These are phyloP conservation scores for Macaria liturata DNA, from an alignment of 2,888 invertebrate species.

Conservation along the genomic window DNA sequence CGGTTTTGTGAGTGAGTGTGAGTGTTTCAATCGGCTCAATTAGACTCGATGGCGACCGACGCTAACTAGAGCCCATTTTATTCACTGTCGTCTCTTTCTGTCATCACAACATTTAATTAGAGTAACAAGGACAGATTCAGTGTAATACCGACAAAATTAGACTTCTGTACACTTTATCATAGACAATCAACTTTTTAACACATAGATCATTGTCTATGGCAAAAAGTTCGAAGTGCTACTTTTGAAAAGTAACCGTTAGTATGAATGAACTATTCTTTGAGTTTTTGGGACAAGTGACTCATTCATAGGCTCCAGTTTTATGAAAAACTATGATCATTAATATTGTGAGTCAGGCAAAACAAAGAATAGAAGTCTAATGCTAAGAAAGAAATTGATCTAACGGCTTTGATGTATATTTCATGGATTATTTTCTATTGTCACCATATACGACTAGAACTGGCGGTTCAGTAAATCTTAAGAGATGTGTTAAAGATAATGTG, in stretches of 20 bases:
- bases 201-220: slow-evolving; percentile 12
- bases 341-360: not conserved
- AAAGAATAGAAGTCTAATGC: too few species aligned
- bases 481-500: too few species aligned
- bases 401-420: too few species aligned
- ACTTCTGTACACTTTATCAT: too few species aligned
- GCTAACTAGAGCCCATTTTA: slow-evolving; percentile 1
- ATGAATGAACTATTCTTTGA: slow-evolving; percentile 1
- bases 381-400: too few species aligned
- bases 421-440: too few species aligned
- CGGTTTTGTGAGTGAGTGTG: slow-evolving; percentile 17
- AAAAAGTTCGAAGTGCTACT: slow-evolving; percentile 9
- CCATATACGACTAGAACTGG: too few species aligned
- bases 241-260: slow-evolving; percentile 19
- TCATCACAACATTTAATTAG: not conserved
- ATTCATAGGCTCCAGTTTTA: slow-evolving; percentile 12
- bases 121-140: not conserved
- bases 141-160: too few species aligned
- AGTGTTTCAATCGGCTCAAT: slow-evolving; percentile 14
- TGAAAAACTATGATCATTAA: not conserved
- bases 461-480: too few species aligned
- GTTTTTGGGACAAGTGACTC: slow-evolving; percentile 4
- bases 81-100: not conserved
- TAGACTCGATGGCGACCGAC: slow-evolving; percentile 15
- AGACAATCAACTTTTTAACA: too few species aligned